A percentile compares a stretch with the other conserved stretches of the same genome.
Conservation (phyloP, 2,888 invertebrate genomes). For the Nomada hirtipes region DNA sequence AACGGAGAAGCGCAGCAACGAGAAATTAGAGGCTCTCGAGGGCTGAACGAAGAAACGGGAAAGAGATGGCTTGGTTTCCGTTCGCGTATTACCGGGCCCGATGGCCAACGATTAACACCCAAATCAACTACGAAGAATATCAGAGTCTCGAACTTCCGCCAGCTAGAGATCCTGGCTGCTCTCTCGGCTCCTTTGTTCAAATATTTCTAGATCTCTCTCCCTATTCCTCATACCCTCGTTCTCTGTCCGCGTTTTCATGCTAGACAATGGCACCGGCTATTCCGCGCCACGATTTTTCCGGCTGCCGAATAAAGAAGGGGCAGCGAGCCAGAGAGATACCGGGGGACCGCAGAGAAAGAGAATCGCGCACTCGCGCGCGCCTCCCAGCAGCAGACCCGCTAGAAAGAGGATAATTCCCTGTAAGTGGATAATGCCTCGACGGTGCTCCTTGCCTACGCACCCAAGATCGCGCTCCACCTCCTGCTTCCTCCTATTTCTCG, state of each 20-base stretch:
- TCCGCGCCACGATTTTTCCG: conserved; percentile 71
- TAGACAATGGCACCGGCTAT: conserved; percentile 74
- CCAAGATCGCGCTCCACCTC: conserved; percentile 55
- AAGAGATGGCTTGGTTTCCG: conserved; percentile 40
- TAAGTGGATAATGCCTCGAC: conserved; percentile 82
- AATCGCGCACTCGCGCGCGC: conserved; percentile 40
- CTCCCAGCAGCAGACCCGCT: conserved; percentile 57
- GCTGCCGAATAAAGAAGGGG: conserved; percentile 60
- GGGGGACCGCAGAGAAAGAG: conserved; percentile 36
- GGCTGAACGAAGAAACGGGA: conserved; percentile 5
- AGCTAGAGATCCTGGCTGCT: conserved; percentile 20
- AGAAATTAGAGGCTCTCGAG: conserved; percentile 30
- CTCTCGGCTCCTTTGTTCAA: conserved; percentile 60
- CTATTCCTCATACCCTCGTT: background rate
- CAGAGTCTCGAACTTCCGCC: conserved; percentile 17
- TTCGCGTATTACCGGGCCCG: conserved; percentile 54
- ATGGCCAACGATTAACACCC: conserved; percentile 72
- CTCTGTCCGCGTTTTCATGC: conserved; percentile 21
- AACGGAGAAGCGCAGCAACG: conserved; percentile 19
- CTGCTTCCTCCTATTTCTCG: conserved; percentile 45
- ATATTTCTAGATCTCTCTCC: conserved; percentile 59
- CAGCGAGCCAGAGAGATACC: conserved; percentile 22
- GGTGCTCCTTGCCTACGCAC: conserved; percentile 80
- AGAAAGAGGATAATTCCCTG: conserved; percentile 79
- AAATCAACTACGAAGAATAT: conserved; percentile 63